Percentiles rank a stretch among this genome's conserved stretches.
Evolutionary conservation across 2,888 invertebrate species (phyloP).

Genomic region (Volucella zonaria): DNA sequence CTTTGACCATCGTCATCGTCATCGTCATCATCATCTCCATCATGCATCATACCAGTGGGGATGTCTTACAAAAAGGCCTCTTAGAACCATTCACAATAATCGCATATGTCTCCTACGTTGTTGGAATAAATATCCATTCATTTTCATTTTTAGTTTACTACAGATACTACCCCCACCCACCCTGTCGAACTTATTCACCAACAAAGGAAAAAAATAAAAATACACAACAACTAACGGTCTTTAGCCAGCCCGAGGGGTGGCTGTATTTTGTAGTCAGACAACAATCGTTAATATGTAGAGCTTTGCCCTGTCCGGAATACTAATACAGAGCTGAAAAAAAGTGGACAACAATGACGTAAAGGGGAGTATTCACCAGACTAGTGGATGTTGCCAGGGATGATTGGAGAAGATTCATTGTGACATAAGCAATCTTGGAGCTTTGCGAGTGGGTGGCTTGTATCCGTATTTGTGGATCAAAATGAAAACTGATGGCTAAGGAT

Average conservation of each 20-base stretch:
- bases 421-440: slow-evolving; percentile 49
- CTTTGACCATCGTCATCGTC: too few relatives aligned
- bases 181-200: background rate
- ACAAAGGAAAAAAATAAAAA: slow-evolving; percentile 39
- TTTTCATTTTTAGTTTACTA: slow-evolving; percentile 50
- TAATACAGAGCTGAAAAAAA: slow-evolving; percentile 38
- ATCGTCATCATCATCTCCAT: too few relatives aligned
- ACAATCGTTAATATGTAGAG: slow-evolving; percentile 72
- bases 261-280: slow-evolving; percentile 67
- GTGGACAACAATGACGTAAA: slow-evolving; percentile 18
- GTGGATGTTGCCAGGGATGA: background rate
- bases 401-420: slow-evolving; percentile 39
- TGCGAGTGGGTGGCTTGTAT: background rate
- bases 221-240: slow-evolving; percentile 32
- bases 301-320: slow-evolving; percentile 66
- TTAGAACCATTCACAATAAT: background rate
- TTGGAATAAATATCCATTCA: slow-evolving; percentile 62
- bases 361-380: background rate
- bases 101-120: slow-evolving; percentile 42
- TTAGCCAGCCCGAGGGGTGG: slow-evolving; percentile 17
- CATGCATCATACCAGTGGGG: slow-evolving; percentile 20
- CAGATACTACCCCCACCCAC: background rate
- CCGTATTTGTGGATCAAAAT: slow-evolving; percentile 56
- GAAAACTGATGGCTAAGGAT: slow-evolving; percentile 68
- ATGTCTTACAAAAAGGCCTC: slow-evolving; percentile 46